Evolutionary conservation across 2,888 invertebrate genomes (phyloP).

Genomic region (Trichogramma evanescens): DNA sequence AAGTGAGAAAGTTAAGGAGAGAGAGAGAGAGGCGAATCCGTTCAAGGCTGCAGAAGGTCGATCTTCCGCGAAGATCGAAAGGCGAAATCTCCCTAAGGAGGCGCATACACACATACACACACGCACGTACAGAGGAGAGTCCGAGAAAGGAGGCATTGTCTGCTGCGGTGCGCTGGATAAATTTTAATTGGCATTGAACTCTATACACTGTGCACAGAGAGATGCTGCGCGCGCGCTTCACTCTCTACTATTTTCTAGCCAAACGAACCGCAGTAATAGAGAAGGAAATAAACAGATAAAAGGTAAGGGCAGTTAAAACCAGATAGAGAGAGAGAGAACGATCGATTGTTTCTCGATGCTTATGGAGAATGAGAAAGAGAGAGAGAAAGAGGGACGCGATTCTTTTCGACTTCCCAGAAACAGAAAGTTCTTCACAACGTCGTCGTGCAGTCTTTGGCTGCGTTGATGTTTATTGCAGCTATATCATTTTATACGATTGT

Average conservation of each 20-base stretch:
- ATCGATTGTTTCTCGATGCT: constrained; percentile 1
- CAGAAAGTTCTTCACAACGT: constrained; percentile 6
- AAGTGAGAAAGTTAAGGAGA: constrained; percentile 14
- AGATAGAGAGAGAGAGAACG: background rate
- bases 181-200: constrained; percentile 18
- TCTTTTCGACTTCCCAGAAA: constrained; percentile 14
- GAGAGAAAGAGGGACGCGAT: constrained; percentile 10
- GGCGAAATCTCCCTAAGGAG: constrained; percentile 9
- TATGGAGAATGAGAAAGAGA: constrained; percentile 5
- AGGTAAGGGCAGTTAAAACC: background rate
- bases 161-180: constrained; percentile 3
- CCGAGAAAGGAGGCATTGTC: constrained; percentile 12
- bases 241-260: constrained; percentile 10
- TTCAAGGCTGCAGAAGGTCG: constrained; percentile 16
- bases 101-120: constrained; percentile 3
- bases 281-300: background rate
- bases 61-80: constrained; percentile 2
- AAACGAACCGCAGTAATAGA: background rate
- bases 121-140: constrained; percentile 6
- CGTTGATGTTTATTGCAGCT: too few species aligned
- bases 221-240: constrained; percentile 10
- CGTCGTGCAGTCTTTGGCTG: too few species aligned
- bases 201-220: constrained; percentile 13
- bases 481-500: too few species aligned
- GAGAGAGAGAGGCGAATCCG: constrained; percentile 17